Base-by-base conservation (phyloP, 23 tunicate genomes). In the Styela clava region DNA sequence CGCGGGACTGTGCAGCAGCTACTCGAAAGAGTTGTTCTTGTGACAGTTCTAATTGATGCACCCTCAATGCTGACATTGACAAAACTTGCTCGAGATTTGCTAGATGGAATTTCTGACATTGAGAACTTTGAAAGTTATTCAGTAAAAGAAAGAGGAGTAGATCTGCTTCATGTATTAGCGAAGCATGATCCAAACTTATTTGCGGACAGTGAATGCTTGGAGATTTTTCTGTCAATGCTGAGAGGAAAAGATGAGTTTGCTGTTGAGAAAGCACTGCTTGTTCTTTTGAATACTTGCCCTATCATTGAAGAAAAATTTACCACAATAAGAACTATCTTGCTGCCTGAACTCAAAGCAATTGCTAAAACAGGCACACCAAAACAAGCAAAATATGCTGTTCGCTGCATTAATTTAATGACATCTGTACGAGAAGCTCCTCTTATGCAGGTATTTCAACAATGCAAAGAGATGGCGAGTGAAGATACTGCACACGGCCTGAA, bases 381-480 rank as follows among this genome's bases (percentile, higher is more conserved):
- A 29, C 89, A 87, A 69, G 98, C 86, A 5, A 93, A 93, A 78
- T 82, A 84, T 63, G 89, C 98, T 3, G 73, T 93, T 1, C 82
- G 72, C 72, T 84, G 89, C 84, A 81, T 93, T 62, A 84, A 84
- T 74, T 31, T 83, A 69, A 81, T 93, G 52, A 56, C 61, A 22
- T 93, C 98, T 32, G 87, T 87, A 34, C 63, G 85, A 16, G 90
- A 93, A 34, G 69, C 87, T 20, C 89, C 90, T 1, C 78, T 88
- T 21, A 81, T 88, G 86, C 93, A 93, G 92, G 83, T 93, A 3
- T 93, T 93, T 68, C 86, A 93, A 24, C 74, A 83, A 36, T 87
- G 92, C 78, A 88, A 87, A 61, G 89, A 87, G 31, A 31, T 84
- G 62, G 93, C 84, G 3, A 36, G 80, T n/a, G 52, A 74, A 2